Conservation (phyloP, 1,140 invertebrate species). For the Lordiphosa collinella region DNA sequence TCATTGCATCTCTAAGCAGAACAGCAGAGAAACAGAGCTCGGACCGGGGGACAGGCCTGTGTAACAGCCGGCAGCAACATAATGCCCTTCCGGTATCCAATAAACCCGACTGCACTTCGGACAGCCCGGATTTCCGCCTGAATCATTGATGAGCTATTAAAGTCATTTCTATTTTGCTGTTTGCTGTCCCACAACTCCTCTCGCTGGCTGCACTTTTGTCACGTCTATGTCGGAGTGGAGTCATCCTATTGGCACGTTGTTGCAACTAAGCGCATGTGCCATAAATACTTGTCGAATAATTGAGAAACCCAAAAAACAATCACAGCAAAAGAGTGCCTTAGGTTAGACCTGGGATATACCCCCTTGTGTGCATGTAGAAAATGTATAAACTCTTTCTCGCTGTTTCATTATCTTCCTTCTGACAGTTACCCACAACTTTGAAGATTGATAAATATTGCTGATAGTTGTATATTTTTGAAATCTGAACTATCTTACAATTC, state of each 20-base stretch:
- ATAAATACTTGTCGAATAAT: constrained; percentile 9
- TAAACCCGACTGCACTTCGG: constrained; percentile 77
- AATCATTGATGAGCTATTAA: constrained; percentile 80
- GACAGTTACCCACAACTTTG: no score
- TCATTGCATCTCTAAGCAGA: constrained; percentile 72
- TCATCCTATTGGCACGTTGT: constrained; percentile 3
- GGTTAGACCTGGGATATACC: no score
- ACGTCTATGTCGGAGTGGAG: background rate
- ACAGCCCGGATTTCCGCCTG: constrained; percentile 79
- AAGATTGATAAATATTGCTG: no score
- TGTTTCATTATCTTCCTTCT: no score
- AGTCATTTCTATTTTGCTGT: constrained; percentile 77
- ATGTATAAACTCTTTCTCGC: no score
- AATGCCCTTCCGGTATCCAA: constrained; percentile 75
- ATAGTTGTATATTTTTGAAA: no score
- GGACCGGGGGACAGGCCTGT: background rate
- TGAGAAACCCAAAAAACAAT: background rate
- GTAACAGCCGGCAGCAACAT: constrained; percentile 33
- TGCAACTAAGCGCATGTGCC: constrained; percentile 6
- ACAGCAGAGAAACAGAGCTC: constrained; percentile 2
- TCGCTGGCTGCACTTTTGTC: background rate
- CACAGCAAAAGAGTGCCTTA: no score
- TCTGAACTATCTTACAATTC: no score
- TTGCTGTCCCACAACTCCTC: constrained; percentile 44
- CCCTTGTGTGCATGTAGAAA: no score